Evolutionary conservation across 2,888 invertebrate species (phyloP), one percentile per base, ranked within the genome.

Genomic region (Masnerella sp.): DNA sequence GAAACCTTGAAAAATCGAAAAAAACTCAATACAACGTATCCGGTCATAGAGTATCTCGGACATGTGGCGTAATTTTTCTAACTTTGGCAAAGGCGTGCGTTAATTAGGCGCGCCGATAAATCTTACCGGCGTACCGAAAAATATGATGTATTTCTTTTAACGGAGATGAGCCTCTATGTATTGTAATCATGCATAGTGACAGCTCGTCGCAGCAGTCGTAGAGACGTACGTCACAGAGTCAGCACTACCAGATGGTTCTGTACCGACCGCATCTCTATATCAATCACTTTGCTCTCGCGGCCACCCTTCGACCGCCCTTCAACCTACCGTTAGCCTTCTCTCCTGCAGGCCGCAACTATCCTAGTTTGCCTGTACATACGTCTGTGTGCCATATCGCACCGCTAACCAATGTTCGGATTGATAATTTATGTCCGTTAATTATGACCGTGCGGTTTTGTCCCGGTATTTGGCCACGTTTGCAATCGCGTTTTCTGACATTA

Each of bases 361-460:
- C 54, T 71, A 69, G 75, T 74, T 73, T 47, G 67, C 76, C 62
- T 70, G 38, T 78, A 71, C 62, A 74, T 69, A 72, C 76, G 75
- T 75, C 74, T 71, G 78, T 74, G 75, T 80, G 78, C 81, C 80
- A 80, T 78, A 76, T 80, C 79, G 79, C 77, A 75, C 80, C 74
- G 80, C 83, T 81, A 83, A 85, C 86, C 83, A 81, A 85, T 83
- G 84, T 79, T 83, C 83, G 81, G 83, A 86, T 86, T 85, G 84
- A 85, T 87, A 86, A 87, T 87, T 87, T 85, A 87, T 86, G 85
- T 79, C 84, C 79, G 85, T 87, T 86, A 86, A 87, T 87, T 85
- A 86, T 85, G 84, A 83, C 78, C 81, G 73, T 83, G 81, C 81
- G 84, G 85, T 82, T 78, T 80, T 78, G 79, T 75, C 76, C 71